Evolutionary conservation across 2,888 invertebrate species (phyloP), one percentile per base, ranked within the genome.

Genomic region (Agonopterix heracliana): DNA sequence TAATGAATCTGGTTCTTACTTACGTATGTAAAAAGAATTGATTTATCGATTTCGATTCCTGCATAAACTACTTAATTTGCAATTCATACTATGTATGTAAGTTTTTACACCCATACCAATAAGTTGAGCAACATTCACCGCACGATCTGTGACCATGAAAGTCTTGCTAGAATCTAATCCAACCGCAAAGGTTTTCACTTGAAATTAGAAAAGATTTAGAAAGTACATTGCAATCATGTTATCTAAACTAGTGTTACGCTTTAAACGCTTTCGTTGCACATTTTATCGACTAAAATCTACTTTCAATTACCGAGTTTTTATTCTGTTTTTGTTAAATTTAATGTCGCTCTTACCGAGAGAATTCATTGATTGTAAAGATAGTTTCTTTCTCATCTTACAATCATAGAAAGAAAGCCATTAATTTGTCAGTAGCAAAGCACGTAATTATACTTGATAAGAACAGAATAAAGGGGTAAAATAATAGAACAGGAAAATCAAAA

Each of bases 231-330:
- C 66, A 65, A 68, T 74, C 71, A 71, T 67, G 68, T 77, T 74
- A 75, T 70, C 69, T 66, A 67, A 75, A 70, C 69, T 74, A 64
- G 73, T 69, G 75, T 76, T 74, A 75, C 74, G 71, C 63, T 55
- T 68, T 68, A 67, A 76, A 71, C 73, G 74, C 76, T 80, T 79
- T 81, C 78, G 67, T 72, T 76, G 73, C 72, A 70, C 61, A 61
- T 68, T 26, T 14, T 26, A 26, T 26, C 26, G 66, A 75, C 74
- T 74, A 64, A 68, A 66, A 74, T 74, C 67, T 61, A 72, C 71
- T 71, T 74, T 74, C 72, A 71, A 77, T 76, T 71, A 70, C 70
- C 61, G 63, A 53, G 64, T 65, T 64, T 66, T 65, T 65, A 53
- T 58, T 59, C 55, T 60, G 54, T 56, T 57, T 60, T 54, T 36